Base-by-base conservation (phyloP, 92 coral and sea anemone species). In the Heliopora coerulea region DNA sequence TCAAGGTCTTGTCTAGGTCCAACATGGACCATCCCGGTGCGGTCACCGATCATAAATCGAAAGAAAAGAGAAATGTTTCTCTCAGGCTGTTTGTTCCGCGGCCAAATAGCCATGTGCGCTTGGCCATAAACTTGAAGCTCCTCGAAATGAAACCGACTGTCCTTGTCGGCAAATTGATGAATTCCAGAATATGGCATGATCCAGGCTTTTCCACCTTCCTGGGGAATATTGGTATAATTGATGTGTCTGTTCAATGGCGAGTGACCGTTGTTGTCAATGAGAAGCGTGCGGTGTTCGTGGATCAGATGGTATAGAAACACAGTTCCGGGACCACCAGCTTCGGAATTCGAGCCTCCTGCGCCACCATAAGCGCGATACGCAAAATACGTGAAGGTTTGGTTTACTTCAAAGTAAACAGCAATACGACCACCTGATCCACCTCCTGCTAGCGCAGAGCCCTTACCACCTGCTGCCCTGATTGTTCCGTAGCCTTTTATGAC, bases 201-300 rank as follows among this genome's bases (percentile, higher is more conserved):
- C 97, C 97, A 92, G 7, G 97, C 96, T 73, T 92, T 92, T 10
- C 96, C 96, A 14, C 97, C 97, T 77, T 92, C 97, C 56, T 78
- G 82, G 54, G 59, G 81, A 37, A 92, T 59, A 33, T 67, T 75
- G n/a, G 62, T 84, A 72, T 92, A 92, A 54, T 86, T 74, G 29
- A 92, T 87, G 59, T 89, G 93, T 78, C 83, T 92, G 72, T 92
- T 92, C 56, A 89, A 82, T 19, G 97, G 86, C 58, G 62, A 68
- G 35, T 88, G 82, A 28, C 96, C 97, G 41, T 82, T 84, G 84
- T 92, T 92, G 68, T 92, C 86, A 19, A 92, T 83, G 54, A 89
- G 50, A 66, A 92, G 75, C n/a, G 96, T 92, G 3, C 97, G 93
- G 63, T 92, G 97, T 37, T 86, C 86, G 59, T 92, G 96, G 57